Percentiles rank a stretch among this genome's conserved stretches.
phyloP scores from a whole-genome alignment of 2,113 vertebrate species.

The Cyprinus carpio region DNA sequence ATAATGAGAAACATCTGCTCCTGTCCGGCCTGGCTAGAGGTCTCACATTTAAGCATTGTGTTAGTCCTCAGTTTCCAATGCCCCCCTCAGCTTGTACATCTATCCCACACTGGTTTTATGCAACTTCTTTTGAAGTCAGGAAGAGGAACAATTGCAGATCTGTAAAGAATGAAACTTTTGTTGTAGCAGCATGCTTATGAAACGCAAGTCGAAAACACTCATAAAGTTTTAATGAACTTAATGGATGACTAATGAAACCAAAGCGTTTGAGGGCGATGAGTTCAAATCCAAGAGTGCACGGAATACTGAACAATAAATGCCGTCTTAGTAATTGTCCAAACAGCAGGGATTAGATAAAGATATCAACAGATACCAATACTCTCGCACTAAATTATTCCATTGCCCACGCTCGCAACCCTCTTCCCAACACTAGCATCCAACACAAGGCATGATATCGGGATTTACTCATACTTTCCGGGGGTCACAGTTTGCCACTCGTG shows the following conservation, averaged over 20 bases:
- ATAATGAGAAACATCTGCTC: slow-evolving; percentile 70
- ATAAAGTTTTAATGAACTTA: slow-evolving; percentile 50
- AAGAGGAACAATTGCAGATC: slow-evolving; percentile 36
- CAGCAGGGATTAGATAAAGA: slow-evolving; percentile 7
- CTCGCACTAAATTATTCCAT: background rate
- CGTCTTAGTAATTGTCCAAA: background rate
- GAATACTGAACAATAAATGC: slow-evolving; percentile 28
- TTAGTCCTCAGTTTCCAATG: slow-evolving; percentile 53
- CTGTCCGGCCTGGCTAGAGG: slow-evolving; percentile 48
- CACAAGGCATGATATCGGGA: slow-evolving; percentile 52
- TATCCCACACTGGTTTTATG: slow-evolving; percentile 9
- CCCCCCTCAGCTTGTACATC: slow-evolving; percentile 15
- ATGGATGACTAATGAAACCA: slow-evolving; percentile 38
- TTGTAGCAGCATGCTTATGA: slow-evolving; percentile 62
- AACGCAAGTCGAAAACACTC: slow-evolving; percentile 62
- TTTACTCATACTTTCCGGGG: slow-evolving; percentile 75
- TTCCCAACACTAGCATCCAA: slow-evolving; percentile 14
- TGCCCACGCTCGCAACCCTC: background rate
- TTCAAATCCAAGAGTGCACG: background rate
- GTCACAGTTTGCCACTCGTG: slow-evolving; percentile 61
- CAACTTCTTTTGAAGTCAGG: slow-evolving; percentile 19
- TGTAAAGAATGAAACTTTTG: slow-evolving; percentile 52
- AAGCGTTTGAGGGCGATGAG: slow-evolving; percentile 23
- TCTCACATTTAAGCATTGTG: slow-evolving; percentile 51
- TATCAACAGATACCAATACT: slow-evolving; percentile 17